Evolutionary conservation across 1,140 invertebrate species (phyloP).

Genomic region (Saccostrea glomerata): DNA sequence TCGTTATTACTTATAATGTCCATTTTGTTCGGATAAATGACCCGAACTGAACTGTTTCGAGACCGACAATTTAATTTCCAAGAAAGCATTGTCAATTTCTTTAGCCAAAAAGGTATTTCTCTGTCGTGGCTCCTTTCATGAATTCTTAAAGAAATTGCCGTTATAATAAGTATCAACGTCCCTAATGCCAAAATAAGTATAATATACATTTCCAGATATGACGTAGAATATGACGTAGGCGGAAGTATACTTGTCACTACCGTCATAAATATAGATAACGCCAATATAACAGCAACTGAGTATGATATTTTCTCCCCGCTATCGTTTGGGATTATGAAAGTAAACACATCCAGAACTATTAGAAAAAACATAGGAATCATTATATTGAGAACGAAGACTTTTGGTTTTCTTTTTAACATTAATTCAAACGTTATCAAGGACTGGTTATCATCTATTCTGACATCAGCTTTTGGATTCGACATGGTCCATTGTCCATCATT

Average conservation of each 20-base stretch:
- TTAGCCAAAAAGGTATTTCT: neutral
- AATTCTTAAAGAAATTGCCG: constrained; percentile 20
- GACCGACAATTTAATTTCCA: constrained; percentile 15
- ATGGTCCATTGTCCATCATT: constrained; percentile 43
- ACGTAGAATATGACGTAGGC: constrained; percentile 40
- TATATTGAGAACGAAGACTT: constrained; percentile 37
- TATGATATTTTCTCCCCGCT: constrained; percentile 54
- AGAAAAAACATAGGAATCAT: constrained; percentile 52
- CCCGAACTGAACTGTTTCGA: too few relatives aligned
- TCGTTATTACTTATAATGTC: neutral
- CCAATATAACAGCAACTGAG: constrained; percentile 49
- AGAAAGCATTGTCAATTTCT: neutral
- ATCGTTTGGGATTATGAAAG: constrained; percentile 48
- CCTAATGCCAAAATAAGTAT: neutral
- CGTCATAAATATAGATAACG: constrained; percentile 49
- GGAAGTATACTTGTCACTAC: constrained; percentile 42
- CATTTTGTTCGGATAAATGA: too few relatives aligned
- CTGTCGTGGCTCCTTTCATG: neutral
- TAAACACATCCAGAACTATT: constrained; percentile 43
- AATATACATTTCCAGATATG: constrained; percentile 39
- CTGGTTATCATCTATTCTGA: neutral
- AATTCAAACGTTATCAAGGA: constrained; percentile 48
- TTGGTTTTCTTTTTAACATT: constrained; percentile 38
- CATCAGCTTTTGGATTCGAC: constrained; percentile 7
- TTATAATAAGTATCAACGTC: constrained; percentile 10